Conservation (phyloP, 2,888 invertebrate species). For the Drosophila paucipuncta region DNA sequence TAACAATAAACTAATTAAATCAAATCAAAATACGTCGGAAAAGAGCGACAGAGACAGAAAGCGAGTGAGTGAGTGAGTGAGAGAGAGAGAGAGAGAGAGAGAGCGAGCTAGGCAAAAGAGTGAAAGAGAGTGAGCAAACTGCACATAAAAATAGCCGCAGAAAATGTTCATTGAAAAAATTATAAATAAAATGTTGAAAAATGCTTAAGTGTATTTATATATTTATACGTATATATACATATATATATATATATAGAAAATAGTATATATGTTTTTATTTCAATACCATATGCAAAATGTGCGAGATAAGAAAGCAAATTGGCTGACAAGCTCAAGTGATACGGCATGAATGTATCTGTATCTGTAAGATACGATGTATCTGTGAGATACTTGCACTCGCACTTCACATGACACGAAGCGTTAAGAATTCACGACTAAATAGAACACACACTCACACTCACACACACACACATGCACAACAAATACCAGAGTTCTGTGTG, state of each 20-base stretch:
- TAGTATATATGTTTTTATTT: constrained; percentile 25
- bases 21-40: constrained; percentile 73
- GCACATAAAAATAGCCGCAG: constrained; percentile 43
- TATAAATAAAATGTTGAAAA: constrained; percentile 60
- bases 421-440: constrained; percentile 8
- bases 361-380: constrained; percentile 24
- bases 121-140: constrained; percentile 21
- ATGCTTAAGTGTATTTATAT: constrained; percentile 8
- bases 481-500: constrained; percentile 2
- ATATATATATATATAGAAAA: constrained; percentile 4
- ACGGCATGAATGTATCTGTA: constrained; percentile 21
- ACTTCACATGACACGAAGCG: constrained; percentile 26
- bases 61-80: background rate
- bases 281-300: constrained; percentile 60
- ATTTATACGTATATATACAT: constrained; percentile 15
- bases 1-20: constrained; percentile 77
- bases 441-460: background rate
- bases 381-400: constrained; percentile 22
- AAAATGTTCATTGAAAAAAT: constrained; percentile 58
- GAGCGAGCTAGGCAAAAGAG: background rate
- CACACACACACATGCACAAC: background rate
- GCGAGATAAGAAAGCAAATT: constrained; percentile 26
- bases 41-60: constrained; percentile 34
- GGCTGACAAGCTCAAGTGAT: constrained; percentile 18
- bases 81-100: background rate